Evolutionary conservation across 1,140 invertebrate genomes (phyloP), one percentile per base, ranked within the genome.

Genomic region (Mesaphorura yosii): DNA sequence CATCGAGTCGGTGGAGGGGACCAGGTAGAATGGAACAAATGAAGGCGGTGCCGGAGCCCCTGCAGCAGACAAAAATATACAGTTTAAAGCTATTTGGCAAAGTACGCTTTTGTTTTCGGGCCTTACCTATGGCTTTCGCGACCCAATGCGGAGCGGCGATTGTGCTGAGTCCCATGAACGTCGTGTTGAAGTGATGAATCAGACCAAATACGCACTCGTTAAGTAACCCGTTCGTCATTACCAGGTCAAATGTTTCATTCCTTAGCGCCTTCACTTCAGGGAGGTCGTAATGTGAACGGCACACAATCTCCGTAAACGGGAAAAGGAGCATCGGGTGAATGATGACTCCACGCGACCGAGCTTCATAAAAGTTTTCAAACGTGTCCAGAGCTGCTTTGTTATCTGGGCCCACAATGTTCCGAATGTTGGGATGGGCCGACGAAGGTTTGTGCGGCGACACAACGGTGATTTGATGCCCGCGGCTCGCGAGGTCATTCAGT

Each of bases 381-480:
- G 29, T 25, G 22, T 50, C 17, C 2, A 29, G 15, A 5, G 34
- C 7, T 17, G 23, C 17, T 20, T 50, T 44, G 10, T 23, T 4
- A 2, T 50, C 47, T 6, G n/a, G 19, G 1, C 38, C 42, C 25
- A 47, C 20, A 12, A 58, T 53, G 15, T 58, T 37, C 26, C 38
- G 14, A 1, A 59, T 31, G 40, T 59, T 59, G 48, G 52, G 52
- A 3, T 27, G 19, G 12, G 12, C 17, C n/a, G n/a, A n/a, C n/a
- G n/a, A n/a, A 10, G 46, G 7, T 5, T 17, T 14, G 19, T 73
- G 77, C 48, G 62, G 23, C 46, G 25, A 51, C 1, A 65, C 15
- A 19, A 63, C 51, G 1, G 65, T 64, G 1, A 67, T 48, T 20
- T 68, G 40, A 46, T 67, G 65, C 1, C 66, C 64, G 53, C 58